Percentiles rank a stretch among this genome's conserved stretches.
phyloP scores from a whole-genome alignment of 2,888 invertebrate species.

The Bembecia ichneumoniformis region DNA sequence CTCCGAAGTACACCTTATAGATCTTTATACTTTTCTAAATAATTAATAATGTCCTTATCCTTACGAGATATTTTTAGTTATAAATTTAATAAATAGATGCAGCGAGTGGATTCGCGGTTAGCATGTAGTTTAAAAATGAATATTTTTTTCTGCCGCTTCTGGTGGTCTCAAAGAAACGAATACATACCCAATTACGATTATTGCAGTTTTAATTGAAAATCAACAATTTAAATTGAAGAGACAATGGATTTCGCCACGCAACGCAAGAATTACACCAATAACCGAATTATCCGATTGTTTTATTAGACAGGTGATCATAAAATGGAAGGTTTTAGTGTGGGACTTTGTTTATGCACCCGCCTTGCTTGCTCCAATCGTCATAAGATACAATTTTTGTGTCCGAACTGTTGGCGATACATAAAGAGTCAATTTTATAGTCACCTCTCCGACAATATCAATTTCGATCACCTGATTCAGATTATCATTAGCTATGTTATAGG shows the following conservation, averaged over 20 bases:
- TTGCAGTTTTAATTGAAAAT: constrained; percentile 15
- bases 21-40: no score
- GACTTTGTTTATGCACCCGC: constrained; percentile 16
- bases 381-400: constrained; percentile 49
- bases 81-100: no score
- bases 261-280: constrained; percentile 16
- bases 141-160: no score
- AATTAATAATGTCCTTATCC: no score
- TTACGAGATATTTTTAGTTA: no score
- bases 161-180: background rate
- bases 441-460: constrained; percentile 17
- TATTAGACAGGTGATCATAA: constrained; percentile 55
- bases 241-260: constrained; percentile 19
- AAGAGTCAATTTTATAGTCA: constrained; percentile 35
- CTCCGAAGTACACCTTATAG: no score
- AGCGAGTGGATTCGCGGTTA: no score
- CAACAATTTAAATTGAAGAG: constrained; percentile 14
- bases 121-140: no score
- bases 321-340: constrained; percentile 37
- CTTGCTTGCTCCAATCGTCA: constrained; percentile 29
- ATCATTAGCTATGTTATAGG: constrained; percentile 24
- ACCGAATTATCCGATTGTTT: constrained; percentile 50
- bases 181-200: constrained; percentile 6
- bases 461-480: constrained; percentile 23
- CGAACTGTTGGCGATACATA: constrained; percentile 34